Evolutionary conservation across 2,797 vertebrate species (phyloP).

Genomic region (Schizothorax lantsangensis): DNA sequence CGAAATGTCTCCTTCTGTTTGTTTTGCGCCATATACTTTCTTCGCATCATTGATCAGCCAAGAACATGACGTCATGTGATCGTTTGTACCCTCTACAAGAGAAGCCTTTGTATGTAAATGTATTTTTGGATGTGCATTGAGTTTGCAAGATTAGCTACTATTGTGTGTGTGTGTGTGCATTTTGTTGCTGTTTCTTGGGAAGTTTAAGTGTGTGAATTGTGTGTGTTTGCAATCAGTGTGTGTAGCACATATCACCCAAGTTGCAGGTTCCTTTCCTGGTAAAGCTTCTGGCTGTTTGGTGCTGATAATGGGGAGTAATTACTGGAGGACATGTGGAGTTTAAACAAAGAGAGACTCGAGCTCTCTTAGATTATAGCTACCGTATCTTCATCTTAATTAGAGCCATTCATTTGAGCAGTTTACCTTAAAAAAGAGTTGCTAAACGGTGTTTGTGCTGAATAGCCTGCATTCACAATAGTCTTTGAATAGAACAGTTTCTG

Average conservation of each 20-base stretch:
- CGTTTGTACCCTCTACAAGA: not conserved
- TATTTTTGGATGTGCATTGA: not conserved
- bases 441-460: not conserved
- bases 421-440: not conserved
- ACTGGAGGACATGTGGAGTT: conserved; percentile 47
- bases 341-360: conserved; percentile 51
- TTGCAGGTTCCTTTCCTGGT: conserved; percentile 33
- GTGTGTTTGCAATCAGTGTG: conserved; percentile 12
- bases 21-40: not conserved
- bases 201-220: conserved; percentile 10
- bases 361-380: conserved; percentile 26
- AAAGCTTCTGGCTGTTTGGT: conserved; percentile 45
- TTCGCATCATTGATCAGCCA: not conserved
- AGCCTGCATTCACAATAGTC: not conserved
- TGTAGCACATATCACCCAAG: conserved; percentile 37
- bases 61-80: not conserved
- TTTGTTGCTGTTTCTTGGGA: not conserved
- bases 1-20: not conserved
- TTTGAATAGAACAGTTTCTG: conserved; percentile 6
- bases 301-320: conserved; percentile 64
- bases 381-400: conserved; percentile 54
- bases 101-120: not conserved
- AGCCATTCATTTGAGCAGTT: conserved; percentile 43
- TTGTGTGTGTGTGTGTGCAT: not conserved
- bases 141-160: not conserved